Conservation (phyloP, 2,113 vertebrate species). For the Ptilorrhoa leucosticta region DNA sequence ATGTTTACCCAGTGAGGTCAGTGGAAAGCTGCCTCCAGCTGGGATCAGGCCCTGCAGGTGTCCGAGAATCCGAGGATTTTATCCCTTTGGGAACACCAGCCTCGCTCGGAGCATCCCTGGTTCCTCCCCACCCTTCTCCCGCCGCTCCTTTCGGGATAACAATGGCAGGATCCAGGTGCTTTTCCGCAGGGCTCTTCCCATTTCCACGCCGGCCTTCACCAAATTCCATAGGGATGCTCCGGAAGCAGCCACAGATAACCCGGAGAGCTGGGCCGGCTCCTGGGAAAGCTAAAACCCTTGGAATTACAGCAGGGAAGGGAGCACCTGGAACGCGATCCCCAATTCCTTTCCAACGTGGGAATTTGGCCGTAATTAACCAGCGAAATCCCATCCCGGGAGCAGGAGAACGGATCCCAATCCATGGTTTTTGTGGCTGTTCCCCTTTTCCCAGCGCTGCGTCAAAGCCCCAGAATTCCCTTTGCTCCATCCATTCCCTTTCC, state of each 20-base stretch:
- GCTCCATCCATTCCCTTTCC: not conserved
- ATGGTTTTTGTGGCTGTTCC: not conserved
- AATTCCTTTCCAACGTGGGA: not conserved
- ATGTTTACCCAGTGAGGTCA: slow-evolving; percentile 23
- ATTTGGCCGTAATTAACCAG: not conserved
- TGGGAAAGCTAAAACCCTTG: not conserved
- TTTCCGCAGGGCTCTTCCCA: slow-evolving; percentile 32
- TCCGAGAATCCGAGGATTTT: not conserved
- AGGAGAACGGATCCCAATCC: not conserved
- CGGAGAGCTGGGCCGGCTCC: not conserved
- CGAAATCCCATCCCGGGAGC: not conserved
- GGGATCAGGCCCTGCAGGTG: not conserved
- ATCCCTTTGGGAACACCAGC: not conserved
- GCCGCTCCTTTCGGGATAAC: not conserved
- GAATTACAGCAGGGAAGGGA: not conserved
- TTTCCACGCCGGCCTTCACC: not conserved
- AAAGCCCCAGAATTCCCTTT: not conserved
- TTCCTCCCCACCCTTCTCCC: not conserved
- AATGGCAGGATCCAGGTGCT: slow-evolving; percentile 67
- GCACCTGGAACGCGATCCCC: not conserved
- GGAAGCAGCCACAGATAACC: not conserved
- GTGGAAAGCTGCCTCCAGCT: slow-evolving; percentile 17
- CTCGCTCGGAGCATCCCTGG: not conserved
- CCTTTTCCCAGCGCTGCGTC: not conserved
- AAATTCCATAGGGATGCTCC: not conserved